Percentiles rank a stretch among this genome's conserved stretches.
Conservation (phyloP, 35 echinoderm and acorn worm species). For the Ophiothrix spiculata region DNA sequence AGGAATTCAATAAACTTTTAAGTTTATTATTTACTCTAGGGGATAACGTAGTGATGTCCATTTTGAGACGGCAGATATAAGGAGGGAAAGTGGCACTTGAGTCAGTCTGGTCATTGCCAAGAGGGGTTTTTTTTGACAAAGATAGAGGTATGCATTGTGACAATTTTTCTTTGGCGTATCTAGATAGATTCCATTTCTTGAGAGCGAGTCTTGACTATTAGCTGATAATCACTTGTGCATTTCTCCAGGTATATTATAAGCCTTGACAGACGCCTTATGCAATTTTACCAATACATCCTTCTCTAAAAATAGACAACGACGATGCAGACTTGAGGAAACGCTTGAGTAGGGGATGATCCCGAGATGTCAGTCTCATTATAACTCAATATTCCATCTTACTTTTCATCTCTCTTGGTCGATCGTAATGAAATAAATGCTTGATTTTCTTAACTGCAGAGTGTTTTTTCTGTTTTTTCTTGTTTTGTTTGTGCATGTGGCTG, state of each 20-base stretch:
- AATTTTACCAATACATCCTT: background rate
- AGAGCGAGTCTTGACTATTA: no score
- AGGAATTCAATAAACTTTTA: background rate
- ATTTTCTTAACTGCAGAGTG: background rate
- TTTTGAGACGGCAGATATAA: no score
- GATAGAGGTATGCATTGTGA: no score
- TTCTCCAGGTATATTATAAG: no score
- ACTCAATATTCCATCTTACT: background rate
- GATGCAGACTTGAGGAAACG: background rate
- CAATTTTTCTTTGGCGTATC: no score
- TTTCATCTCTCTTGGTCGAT: background rate
- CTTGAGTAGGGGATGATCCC: background rate
- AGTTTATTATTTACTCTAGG: background rate
- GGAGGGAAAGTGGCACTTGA: no score
- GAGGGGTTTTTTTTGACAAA: no score
- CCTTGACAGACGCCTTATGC: background rate
- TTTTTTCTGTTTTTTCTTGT: no score
- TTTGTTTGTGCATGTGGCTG: no score
- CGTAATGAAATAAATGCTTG: background rate
- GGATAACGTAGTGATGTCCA: background rate
- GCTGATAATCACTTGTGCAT: no score
- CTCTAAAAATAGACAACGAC: background rate
- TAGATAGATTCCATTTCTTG: no score
- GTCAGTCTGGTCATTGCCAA: no score
- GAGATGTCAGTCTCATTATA: constrained; percentile 1